A percentile compares a stretch with the other conserved stretches of the same genome.
Conservation (phyloP, 2,888 invertebrate species). For the Frankliniella intonsa region DNA sequence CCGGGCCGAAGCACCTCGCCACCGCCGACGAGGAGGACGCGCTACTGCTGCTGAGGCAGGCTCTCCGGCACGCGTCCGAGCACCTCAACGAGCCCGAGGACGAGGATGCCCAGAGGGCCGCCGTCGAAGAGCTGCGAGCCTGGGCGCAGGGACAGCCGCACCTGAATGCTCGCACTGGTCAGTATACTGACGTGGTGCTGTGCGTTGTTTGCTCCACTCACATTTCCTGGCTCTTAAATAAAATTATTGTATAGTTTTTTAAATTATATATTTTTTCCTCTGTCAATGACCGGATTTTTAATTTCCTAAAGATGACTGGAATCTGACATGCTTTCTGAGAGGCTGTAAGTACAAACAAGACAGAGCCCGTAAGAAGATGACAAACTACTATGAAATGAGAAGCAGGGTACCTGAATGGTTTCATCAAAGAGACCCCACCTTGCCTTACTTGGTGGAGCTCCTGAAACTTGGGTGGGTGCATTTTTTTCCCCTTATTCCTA, state of each 20-base stretch:
- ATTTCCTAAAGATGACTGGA: constrained; percentile 46
- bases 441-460: constrained; percentile 55
- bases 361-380: constrained; percentile 54
- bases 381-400: constrained; percentile 55
- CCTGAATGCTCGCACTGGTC: constrained; percentile 45
- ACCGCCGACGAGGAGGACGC: neutral
- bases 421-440: constrained; percentile 53
- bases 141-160: constrained; percentile 47
- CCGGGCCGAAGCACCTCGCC: neutral
- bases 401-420: constrained; percentile 58
- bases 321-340: constrained; percentile 55
- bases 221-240: constrained; percentile 6
- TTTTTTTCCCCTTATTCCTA: constrained; percentile 28
- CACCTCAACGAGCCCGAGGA: constrained; percentile 40
- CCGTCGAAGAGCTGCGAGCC: constrained; percentile 45
- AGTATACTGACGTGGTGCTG: constrained; percentile 27
- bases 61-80: neutral
- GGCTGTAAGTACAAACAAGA: constrained; percentile 59
- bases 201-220: neutral
- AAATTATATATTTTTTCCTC: neutral
- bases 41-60: neutral
- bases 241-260: constrained; percentile 8
- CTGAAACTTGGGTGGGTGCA: constrained; percentile 51
- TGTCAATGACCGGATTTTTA: neutral
- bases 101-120: constrained; percentile 42